Base-by-base conservation (phyloP, 2,113 vertebrate genomes). In the Orientallactaga bullata region DNA sequence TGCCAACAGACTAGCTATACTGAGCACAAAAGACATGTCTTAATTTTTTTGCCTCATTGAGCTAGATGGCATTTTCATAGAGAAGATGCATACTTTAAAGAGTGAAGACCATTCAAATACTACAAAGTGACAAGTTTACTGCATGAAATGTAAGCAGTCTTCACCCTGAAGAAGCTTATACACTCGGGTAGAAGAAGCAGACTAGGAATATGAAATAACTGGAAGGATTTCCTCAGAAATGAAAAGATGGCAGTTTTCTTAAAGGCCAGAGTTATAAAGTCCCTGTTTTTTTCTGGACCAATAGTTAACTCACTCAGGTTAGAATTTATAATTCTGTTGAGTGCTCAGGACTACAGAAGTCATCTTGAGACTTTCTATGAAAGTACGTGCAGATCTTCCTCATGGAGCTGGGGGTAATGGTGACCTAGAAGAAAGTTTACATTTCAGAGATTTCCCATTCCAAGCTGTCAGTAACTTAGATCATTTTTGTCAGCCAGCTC, bases 321-420 rank as follows among this genome's bases (percentile, higher is more conserved):
- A 77, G 88, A 85, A 95, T 87, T 82, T 89, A 97, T n/a, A 96
- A 80, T 39, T 97, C 90, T 26, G 96, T 85, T 42, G 95, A 95
- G 74, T 1, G 0, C 71, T 97, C 96, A 0, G 0, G 94, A 61
- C 84, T 4, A 20, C 91, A 96, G 97, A 96, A 98, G 93, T 97
- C 96, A 1, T 98, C 98, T 83, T 98, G 97, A 85, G 97, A 95
- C 79, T 97, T 98, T 97, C 98, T 98, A 18, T 97, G 98, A 94
- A 99, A 99, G 97, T 99, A 99, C 0, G 98, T 98, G 84, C 99
- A 99, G 96, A 99, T 99, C 97, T 99, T 99, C 98, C 99, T 99
- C 98, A 98, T 99, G 94, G 97, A 98, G 85, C 96, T 96, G 23
- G 98, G 98, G n/a, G 98, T 98, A 82, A 96, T 93, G 90, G 96